Conservation (phyloP, 2,888 invertebrate species). For the Papilio elwesi region DNA sequence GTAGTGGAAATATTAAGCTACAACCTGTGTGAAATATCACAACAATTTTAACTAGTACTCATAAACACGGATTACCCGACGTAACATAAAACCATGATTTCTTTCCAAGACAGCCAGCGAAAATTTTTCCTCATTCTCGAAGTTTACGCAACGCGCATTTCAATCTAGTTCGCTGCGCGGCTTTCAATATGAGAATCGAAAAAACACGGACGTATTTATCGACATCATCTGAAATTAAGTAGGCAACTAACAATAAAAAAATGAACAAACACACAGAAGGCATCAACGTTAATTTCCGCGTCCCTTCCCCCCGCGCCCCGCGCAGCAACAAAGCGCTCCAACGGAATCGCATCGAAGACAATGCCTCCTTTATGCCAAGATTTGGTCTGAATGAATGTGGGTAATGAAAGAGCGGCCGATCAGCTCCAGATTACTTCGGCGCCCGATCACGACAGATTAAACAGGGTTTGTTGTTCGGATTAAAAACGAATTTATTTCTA, state of each 20-base stretch:
- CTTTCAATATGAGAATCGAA: conserved; percentile 12
- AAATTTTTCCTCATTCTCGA: not conserved
- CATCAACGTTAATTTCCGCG: conserved; percentile 47
- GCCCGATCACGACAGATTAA: conserved; percentile 52
- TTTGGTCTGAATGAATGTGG: conserved; percentile 50
- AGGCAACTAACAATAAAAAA: conserved; percentile 40
- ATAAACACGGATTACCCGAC: too few relatives aligned
- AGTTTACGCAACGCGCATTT: not conserved
- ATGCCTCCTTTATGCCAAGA: conserved; percentile 51
- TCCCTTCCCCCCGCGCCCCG: conserved; percentile 35
- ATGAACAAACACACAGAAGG: conserved; percentile 44
- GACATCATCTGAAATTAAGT: conserved; percentile 35
- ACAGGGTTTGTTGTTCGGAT: conserved; percentile 43
- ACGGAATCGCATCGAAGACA: conserved; percentile 38
- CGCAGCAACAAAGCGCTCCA: conserved; percentile 47
- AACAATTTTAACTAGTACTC: too few relatives aligned
- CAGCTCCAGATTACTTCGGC: conserved; percentile 58
- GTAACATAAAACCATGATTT: not conserved
- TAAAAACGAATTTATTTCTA: conserved; percentile 42
- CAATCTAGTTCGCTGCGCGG: not conserved
- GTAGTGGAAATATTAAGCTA: too few relatives aligned
- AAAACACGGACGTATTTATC: conserved; percentile 25
- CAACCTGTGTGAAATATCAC: too few relatives aligned
- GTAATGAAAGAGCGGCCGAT: conserved; percentile 51
- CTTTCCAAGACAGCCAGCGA: not conserved